Conservation (phyloP, 2,113 vertebrate species). For the Nyctereutes procyonoides region DNA sequence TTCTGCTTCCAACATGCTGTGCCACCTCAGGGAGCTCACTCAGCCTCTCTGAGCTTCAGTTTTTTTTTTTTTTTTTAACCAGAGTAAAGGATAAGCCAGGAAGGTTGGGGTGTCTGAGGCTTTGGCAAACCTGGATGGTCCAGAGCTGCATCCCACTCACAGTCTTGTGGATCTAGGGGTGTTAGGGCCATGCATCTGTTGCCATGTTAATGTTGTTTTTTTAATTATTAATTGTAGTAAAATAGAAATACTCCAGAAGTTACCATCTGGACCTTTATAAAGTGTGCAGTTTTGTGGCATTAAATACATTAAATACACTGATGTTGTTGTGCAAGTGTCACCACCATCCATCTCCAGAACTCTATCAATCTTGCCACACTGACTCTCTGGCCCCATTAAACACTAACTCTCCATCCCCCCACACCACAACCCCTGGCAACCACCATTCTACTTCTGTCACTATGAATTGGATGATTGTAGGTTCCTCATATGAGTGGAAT, state of each 20-base stretch:
- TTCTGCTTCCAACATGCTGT: not conserved
- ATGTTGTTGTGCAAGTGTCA: fast-evolving
- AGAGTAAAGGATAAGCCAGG: not conserved
- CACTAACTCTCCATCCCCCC: fast-evolving
- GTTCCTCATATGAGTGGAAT: not conserved
- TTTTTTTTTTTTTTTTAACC: not conserved
- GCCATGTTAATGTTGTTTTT: not conserved
- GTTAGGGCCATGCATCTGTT: not conserved
- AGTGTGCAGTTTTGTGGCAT: not conserved
- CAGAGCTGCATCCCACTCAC: not conserved
- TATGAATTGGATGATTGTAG: not conserved
- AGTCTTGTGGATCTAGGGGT: not conserved
- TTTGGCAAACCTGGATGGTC: not conserved
- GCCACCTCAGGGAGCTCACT: not conserved
- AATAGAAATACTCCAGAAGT: not conserved
- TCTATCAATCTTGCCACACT: not conserved
- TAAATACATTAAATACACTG: too few species aligned
- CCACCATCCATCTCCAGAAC: not conserved
- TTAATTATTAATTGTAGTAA: not conserved
- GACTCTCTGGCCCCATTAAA: not conserved
- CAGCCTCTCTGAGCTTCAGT: not conserved
- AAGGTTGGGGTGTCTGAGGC: not conserved
- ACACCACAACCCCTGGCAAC: not conserved
- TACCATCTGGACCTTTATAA: not conserved
- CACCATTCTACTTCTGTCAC: not conserved